Base-by-base conservation (phyloP, 2,888 invertebrate genomes). In the Lithodes maja region DNA sequence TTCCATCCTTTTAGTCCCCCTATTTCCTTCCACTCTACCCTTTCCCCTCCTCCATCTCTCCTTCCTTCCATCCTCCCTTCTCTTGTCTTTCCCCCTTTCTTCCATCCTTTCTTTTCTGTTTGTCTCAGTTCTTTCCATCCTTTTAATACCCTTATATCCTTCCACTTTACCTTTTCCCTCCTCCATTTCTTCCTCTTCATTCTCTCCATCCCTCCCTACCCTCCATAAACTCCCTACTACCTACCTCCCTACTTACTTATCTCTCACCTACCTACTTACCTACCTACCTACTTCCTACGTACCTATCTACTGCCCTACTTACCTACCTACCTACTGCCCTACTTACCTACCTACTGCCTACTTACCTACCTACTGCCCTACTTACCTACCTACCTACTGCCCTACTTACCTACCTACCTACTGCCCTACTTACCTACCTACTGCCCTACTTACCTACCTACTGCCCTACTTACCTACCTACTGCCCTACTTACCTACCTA, bases 201-300 rank as follows among this genome's bases (percentile, higher is more conserved):
- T 78, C 54, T 80, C 80, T 80, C 54, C 52, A n/a, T 17, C 55
- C 52, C 54, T 80, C 55, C 54, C 80, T 80, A n/a, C 52, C 15
- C 54, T 54, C 17, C 55, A 54, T 53, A 17, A 33, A 50, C 54
- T 54, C 55, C 33, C 53, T 33, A 53, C 54, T 80, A n/a, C 54
- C 55, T 80, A 53, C 17, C 80, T 80, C 53, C 17, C 54, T 54
- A 7, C 17, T 5, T 54, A 7, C 53, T 52, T 54, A n/a, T 55
- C 9, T 80, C 80, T 80, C 55, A 17, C 33, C 54, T 53, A 53
- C n/a, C 54, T 12, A n/a, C n/a, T 80, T 52, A 17, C 33, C 17
- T 17, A 54, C 55, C 52, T 33, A n/a, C 55, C 17, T n/a, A 17
- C 80, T 80, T n/a, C n/a, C n/a, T n/a, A n/a, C n/a, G n/a, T n/a